A percentile compares a stretch with the other conserved stretches of the same genome.
Evolutionary conservation across 2,888 invertebrate genomes (phyloP).

Genomic region (Drosophila seclusa): DNA sequence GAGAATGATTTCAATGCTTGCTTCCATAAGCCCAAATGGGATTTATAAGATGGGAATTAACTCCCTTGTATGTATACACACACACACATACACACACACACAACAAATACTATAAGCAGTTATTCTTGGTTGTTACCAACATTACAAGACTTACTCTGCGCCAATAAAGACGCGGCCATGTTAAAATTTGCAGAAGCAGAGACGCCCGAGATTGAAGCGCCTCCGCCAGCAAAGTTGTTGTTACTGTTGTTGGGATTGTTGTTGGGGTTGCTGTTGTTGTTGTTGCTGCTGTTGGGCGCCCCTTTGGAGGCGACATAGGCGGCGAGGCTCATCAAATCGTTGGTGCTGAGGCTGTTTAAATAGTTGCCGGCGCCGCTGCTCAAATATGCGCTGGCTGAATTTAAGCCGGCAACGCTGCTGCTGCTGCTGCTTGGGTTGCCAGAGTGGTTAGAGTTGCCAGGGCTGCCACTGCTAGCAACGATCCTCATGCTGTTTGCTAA

Average conservation of each 20-base stretch:
- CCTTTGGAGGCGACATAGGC: slow-evolving; percentile 80
- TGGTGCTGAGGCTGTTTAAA: slow-evolving; percentile 78
- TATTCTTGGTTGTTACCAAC: slow-evolving; percentile 83
- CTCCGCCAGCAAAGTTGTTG: slow-evolving; percentile 82
- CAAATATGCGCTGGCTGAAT: slow-evolving; percentile 64
- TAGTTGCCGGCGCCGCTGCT: slow-evolving; percentile 63
- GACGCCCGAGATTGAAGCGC: slow-evolving; percentile 67
- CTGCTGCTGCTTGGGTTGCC: slow-evolving; percentile 29
- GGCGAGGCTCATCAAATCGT: slow-evolving; percentile 81
- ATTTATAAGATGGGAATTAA: neutral
- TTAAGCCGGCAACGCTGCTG: slow-evolving; percentile 26
- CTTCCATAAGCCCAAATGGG: neutral
- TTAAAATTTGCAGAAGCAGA: slow-evolving; percentile 82
- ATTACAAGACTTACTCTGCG: slow-evolving; percentile 91
- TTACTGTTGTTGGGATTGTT: slow-evolving; percentile 7
- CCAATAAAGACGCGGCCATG: slow-evolving; percentile 91
- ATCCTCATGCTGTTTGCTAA: slow-evolving; percentile 13
- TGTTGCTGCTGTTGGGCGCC: slow-evolving; percentile 26
- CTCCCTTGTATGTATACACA: neutral
- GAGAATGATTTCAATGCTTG: neutral
- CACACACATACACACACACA: slow-evolving; percentile 1
- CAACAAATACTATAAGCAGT: neutral
- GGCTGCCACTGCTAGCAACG: slow-evolving; percentile 9
- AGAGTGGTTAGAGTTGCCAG: slow-evolving; percentile 13
- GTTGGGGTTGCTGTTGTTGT: slow-evolving; percentile 17